Conservation (phyloP, 2,888 invertebrate species). For the Lepidocyrtinus sp. region DNA sequence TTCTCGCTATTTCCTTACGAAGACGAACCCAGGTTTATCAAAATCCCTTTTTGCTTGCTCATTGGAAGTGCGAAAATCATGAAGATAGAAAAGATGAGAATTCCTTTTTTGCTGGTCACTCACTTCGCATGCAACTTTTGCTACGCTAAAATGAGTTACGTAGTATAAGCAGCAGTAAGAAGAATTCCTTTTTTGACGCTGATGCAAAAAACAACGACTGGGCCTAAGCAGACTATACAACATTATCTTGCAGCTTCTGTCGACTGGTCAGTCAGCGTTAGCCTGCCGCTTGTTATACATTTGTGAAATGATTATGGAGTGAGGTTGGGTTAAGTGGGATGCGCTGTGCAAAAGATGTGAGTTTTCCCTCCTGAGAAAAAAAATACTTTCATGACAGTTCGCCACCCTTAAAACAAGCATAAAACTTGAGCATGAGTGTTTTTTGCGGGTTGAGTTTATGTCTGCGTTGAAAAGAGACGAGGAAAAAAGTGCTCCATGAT, state of each 20-base stretch:
- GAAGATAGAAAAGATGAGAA: background rate
- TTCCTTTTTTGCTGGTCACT: background rate
- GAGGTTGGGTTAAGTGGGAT: background rate
- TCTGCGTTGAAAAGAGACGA: too few relatives aligned
- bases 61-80: background rate
- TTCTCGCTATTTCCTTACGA: background rate
- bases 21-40: background rate
- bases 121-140: background rate
- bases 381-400: too few relatives aligned
- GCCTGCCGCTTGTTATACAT: background rate
- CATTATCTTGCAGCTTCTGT: background rate
- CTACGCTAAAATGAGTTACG: too few relatives aligned
- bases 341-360: background rate
- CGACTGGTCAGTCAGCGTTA: background rate
- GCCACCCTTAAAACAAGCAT: too few relatives aligned
- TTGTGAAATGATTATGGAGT: background rate
- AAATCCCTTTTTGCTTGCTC: background rate
- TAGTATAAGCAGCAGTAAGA: too few relatives aligned
- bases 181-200: too few relatives aligned
- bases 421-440: too few relatives aligned
- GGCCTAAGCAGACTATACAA: background rate
- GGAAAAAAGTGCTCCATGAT: too few relatives aligned
- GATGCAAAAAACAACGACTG: background rate
- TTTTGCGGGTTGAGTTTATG: too few relatives aligned
- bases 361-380: background rate